phyloP scores from a whole-genome alignment of 1,140 invertebrate species.

The Holotrichia oblita region DNA sequence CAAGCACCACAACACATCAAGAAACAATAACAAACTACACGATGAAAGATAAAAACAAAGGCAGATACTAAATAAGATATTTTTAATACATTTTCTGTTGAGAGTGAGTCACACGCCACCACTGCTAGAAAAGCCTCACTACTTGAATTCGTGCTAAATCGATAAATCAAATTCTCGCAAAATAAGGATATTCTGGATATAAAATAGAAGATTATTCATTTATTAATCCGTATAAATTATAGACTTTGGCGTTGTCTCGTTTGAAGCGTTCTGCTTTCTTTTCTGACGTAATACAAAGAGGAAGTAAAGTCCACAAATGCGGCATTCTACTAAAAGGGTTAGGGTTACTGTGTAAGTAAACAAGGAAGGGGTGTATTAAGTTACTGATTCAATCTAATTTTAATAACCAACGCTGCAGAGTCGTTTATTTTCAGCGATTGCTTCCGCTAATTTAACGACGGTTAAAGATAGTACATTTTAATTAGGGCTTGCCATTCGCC shows the following conservation, averaged over 20 bases:
- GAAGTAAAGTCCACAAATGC: too few species aligned
- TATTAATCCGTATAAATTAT: neutral
- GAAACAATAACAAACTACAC: too few species aligned
- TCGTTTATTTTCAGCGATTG: neutral
- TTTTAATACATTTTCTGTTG: too few species aligned
- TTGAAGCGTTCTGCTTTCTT: neutral
- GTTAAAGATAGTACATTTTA: too few species aligned
- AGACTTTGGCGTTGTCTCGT: neutral
- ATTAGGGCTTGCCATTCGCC: too few species aligned
- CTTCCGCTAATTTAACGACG: neutral
- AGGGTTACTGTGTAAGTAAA: neutral
- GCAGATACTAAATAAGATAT: too few species aligned
- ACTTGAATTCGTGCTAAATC: neutral
- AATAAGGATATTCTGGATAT: neutral
- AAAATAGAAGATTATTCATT: neutral
- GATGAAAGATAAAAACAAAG: too few species aligned
- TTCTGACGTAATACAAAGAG: too few species aligned
- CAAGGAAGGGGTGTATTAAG: neutral
- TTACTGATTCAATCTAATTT: constrained; percentile 9
- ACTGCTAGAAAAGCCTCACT: too few species aligned
- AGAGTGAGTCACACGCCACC: too few species aligned
- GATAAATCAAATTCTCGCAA: neutral
- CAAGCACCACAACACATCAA: too few species aligned
- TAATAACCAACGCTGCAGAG: neutral
- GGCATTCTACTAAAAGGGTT: neutral